Evolutionary conservation across 1,140 invertebrate species (phyloP), one percentile per base, ranked within the genome.

Genomic region (Drosophila pruinosa): DNA sequence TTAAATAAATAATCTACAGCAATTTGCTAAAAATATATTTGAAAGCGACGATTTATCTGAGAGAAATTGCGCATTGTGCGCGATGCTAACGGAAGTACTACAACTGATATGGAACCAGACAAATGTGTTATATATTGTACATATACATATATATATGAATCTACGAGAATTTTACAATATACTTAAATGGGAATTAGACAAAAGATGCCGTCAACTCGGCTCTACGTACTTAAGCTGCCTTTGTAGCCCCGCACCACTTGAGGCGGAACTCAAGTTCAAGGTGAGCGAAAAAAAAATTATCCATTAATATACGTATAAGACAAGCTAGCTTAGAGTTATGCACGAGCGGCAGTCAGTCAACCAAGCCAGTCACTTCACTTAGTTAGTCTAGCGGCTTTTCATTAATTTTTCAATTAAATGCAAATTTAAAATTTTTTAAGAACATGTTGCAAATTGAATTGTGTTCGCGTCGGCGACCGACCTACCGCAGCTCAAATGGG

Each of bases 321-420:
- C 28, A 4, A 34, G 14, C 4, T 45, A 36, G 34, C 45, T 52
- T 62, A 50, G 31, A 41, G 45, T 36, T 45, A 64, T n/a, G n/a
- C n/a, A n/a, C 38, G 36, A 36, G 4, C 7, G 15, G 3, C 45
- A 59, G 5, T 58, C 10, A 48, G 10, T 22, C 17, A 15, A 2
- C 12, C 34, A 53, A 17, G 19, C 17, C 17, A 10, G 53, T 56
- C 36, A 38, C 31, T n/a, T 47, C 59, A 52, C 22, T 59, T 50
- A 53, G 15, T 64, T 38, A 12, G 41, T 52, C 58, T 38, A 21
- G 36, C 17, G 38, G 56, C 65, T 63, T 28, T 59, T 67, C 63
- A 67, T 68, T 63, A 69, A 74, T 70, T 58, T 78, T 78, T 78
- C 75, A 88, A 88, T 88, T 86, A 86, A 82, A 72, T 78, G 75